Base-by-base conservation (phyloP, 2,888 invertebrate genomes). In the Drosophila nr. medialis region DNA sequence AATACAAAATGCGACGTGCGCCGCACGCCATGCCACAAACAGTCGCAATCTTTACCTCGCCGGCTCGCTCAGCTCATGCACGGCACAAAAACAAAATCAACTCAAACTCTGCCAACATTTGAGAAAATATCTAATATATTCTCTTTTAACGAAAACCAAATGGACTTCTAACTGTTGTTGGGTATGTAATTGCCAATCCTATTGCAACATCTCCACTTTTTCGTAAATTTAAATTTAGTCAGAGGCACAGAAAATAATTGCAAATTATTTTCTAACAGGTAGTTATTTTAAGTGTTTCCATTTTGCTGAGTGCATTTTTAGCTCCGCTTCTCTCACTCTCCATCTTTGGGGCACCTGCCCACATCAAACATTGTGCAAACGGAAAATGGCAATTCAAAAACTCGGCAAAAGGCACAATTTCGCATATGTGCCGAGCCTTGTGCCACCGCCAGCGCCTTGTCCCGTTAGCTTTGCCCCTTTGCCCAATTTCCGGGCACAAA, bases 1-100 rank as follows among this genome's bases (percentile, higher is more conserved):
- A 85, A 83, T 81, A 77, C 85, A 79, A 83, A 85, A 86, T 77
- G 77, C 76, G 72, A 78, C 72, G 75, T 86, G 74, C 73, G 77
- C 86, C 64, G 27, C 69, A 79, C 69, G 69, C 58, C 75, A 68
- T 63, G 60, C 67, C 67, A 68, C 64, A 71, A 49, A 29, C 59
- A 65, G 64, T 29, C 68, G 18, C 61, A 60, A 65, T 45, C 59
- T 63, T 38, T 56, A 18, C 63, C 62, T 50, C 27, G 2, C 54
- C n/a, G 24, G n/a, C 40, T 11, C 53, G 15, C 15, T 58, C 49
- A 65, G 54, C 53, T 66, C 40, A 13, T 77, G 34, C 77, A 77
- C 77, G 24, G 69, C 8, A 48, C 18, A 18, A 72, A 45, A 42
- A 18, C 4, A 2, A 13, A 1, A 15, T 15, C n/a, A n/a, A 29